Conservation (phyloP, 2,113 vertebrate genomes). For the Pituophis catenifer region DNA sequence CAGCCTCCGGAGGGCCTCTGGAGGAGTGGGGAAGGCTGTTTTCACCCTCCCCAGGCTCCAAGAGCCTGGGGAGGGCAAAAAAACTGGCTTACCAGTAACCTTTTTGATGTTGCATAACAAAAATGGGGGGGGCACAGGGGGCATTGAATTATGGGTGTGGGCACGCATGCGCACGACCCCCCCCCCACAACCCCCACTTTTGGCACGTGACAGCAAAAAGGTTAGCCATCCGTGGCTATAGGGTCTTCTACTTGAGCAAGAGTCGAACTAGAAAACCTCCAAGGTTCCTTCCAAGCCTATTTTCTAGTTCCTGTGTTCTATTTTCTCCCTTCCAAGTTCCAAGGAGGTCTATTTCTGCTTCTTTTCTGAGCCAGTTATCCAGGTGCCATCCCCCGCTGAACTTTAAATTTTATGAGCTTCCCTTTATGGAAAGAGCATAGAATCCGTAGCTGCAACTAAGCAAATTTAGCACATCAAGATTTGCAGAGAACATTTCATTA, state of each 20-base stretch:
- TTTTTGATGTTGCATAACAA: too few species aligned
- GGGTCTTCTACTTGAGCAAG: not conserved
- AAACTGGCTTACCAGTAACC: too few species aligned
- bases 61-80: too few species aligned
- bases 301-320: not conserved
- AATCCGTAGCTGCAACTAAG: not conserved
- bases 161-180: too few species aligned
- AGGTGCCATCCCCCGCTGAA: not conserved
- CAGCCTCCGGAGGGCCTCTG: too few species aligned
- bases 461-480: not conserved
- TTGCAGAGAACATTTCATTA: not conserved
- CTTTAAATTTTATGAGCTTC: not conserved
- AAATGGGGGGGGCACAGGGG: too few species aligned
- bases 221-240: too few species aligned
- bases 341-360: not conserved
- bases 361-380: not conserved
- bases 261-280: not conserved
- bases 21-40: too few species aligned
- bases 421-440: not conserved
- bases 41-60: too few species aligned
- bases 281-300: not conserved
- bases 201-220: too few species aligned
- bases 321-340: not conserved
- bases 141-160: too few species aligned
- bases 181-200: too few species aligned